Evolutionary conservation across 2,113 vertebrate species (phyloP).

Genomic region (Chrysemys picta): DNA sequence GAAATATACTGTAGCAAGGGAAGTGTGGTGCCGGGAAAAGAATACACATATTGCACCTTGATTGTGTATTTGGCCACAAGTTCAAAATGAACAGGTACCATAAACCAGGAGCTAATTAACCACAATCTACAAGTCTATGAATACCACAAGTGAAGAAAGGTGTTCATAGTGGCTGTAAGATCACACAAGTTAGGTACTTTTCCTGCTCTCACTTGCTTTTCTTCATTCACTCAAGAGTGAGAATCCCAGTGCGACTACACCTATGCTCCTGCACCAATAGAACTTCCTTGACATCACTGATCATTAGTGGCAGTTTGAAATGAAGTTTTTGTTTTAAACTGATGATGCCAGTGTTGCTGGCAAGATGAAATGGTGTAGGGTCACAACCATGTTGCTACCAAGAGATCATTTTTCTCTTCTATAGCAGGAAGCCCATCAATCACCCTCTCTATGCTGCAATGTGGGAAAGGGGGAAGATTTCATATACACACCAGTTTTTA

Average conservation of each 20-base stretch:
- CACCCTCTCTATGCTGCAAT: background rate
- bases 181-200: background rate
- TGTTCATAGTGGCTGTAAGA: background rate
- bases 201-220: background rate
- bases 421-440: background rate
- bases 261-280: background rate
- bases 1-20: accelerated
- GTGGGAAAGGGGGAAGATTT: background rate
- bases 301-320: background rate
- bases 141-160: background rate
- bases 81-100: background rate
- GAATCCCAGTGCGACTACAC: background rate
- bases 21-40: background rate
- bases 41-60: accelerated
- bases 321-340: background rate
- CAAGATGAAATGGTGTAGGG: background rate
- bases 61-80: background rate
- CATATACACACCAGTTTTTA: background rate
- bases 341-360: background rate
- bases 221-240: background rate
- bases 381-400: background rate
- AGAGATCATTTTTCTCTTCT: background rate
- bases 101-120: background rate
- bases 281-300: background rate
- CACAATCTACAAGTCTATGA: background rate